Conservation (phyloP, 1,140 invertebrate genomes). For the Heterodera schachtii region DNA sequence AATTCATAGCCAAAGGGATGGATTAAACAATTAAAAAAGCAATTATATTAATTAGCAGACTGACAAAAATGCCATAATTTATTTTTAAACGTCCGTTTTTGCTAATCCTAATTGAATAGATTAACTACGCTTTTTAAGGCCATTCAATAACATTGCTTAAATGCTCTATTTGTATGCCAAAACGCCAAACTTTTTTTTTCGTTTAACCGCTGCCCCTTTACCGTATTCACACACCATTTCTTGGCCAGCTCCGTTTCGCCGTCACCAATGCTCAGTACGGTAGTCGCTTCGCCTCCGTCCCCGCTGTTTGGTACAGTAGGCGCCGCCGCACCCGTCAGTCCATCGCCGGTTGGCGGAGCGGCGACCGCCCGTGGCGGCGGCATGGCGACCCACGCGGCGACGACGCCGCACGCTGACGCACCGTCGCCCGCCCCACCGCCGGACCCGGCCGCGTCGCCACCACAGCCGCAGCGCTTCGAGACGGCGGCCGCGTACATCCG, state of each 20-base stretch:
- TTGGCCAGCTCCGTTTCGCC: background rate
- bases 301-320: background rate
- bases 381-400: background rate
- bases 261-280: background rate
- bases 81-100: no score
- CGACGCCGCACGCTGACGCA: background rate
- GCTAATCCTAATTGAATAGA: no score
- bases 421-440: slow-evolving; percentile 1
- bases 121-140: no score
- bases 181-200: background rate
- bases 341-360: no score
- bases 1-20: no score
- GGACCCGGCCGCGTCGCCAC: background rate
- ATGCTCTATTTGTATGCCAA: background rate
- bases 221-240: background rate
- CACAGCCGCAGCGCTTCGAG: slow-evolving; percentile 46
- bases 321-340: background rate
- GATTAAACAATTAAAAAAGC: no score
- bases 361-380: no score
- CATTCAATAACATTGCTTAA: no score
- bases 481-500: slow-evolving; percentile 61
- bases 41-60: no score
- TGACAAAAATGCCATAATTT: no score
- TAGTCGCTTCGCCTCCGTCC: background rate
- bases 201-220: background rate